Conservation (phyloP, 1,140 invertebrate species). For the Prorops nasuta region DNA sequence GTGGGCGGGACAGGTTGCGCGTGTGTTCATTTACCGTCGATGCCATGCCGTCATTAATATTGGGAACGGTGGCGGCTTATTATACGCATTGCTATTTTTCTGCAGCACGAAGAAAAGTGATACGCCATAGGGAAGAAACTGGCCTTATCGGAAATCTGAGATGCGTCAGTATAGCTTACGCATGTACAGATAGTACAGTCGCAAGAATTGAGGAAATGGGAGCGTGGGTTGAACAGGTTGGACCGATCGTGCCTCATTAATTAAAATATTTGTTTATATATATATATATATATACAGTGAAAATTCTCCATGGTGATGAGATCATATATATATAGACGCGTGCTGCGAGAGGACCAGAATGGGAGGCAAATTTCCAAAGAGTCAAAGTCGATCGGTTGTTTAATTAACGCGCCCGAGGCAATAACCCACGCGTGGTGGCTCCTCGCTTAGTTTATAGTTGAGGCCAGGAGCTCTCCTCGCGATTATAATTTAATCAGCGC, state of each 20-base stretch:
- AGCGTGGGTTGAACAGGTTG: background rate
- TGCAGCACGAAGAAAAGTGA: background rate
- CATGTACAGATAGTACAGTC: too few species aligned
- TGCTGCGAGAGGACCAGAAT: background rate
- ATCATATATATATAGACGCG: background rate
- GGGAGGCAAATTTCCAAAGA: background rate
- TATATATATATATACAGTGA: background rate
- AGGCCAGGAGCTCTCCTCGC: too few species aligned
- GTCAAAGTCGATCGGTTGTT: background rate
- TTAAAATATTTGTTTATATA: background rate
- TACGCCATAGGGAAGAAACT: background rate
- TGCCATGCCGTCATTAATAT: constrained; percentile 30
- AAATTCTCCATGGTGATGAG: background rate
- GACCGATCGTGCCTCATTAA: background rate
- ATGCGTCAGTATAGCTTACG: background rate
- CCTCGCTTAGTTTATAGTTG: background rate
- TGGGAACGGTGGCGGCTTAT: constrained; percentile 15
- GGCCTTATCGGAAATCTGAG: background rate
- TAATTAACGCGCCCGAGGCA: background rate
- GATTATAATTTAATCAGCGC: constrained; percentile 19
- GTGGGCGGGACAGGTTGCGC: constrained; percentile 27
- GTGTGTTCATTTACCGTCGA: constrained; percentile 28
- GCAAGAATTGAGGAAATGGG: background rate
- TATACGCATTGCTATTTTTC: background rate
- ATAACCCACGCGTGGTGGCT: background rate